Percentiles rank a stretch among this genome's conserved stretches.
Conservation (phyloP, 2,113 vertebrate species). For the Anarhynchus alexandrinus region DNA sequence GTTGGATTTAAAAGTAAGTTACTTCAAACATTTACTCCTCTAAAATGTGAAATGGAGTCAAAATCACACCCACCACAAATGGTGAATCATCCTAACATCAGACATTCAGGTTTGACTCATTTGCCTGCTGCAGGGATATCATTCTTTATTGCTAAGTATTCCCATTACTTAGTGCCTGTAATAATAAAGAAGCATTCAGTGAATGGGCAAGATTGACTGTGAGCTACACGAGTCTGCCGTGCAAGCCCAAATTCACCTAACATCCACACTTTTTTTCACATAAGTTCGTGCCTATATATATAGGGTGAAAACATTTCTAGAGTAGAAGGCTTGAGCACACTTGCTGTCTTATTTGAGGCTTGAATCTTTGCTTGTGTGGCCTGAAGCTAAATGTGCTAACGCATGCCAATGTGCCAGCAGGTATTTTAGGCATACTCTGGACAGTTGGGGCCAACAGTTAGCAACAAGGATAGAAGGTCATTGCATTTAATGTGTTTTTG, state of each 20-base stretch:
- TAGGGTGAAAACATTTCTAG: background rate
- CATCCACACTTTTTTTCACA: background rate
- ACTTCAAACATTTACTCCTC: background rate
- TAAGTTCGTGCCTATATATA: background rate
- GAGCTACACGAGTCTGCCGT: background rate
- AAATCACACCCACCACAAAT: background rate
- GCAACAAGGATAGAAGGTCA: constrained; percentile 19
- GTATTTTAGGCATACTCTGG: background rate
- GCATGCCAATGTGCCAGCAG: background rate
- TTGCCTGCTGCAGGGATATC: background rate
- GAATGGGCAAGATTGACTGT: background rate
- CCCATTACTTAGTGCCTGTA: background rate
- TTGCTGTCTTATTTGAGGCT: background rate
- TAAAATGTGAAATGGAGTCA: constrained; percentile 7
- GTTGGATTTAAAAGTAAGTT: background rate
- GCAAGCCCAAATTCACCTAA: background rate
- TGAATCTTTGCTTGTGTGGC: background rate
- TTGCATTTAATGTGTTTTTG: background rate
- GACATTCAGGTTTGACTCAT: constrained; percentile 7
- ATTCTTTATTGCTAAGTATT: background rate
- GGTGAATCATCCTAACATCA: constrained; percentile 16
- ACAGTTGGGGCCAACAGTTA: background rate
- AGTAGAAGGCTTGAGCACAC: background rate
- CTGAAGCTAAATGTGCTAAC: background rate
- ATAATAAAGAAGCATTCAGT: background rate